These are phyloP conservation scores for Nephotettix cincticeps DNA, from an alignment of 1,140 invertebrate genomes.

Conservation along the genomic window DNA sequence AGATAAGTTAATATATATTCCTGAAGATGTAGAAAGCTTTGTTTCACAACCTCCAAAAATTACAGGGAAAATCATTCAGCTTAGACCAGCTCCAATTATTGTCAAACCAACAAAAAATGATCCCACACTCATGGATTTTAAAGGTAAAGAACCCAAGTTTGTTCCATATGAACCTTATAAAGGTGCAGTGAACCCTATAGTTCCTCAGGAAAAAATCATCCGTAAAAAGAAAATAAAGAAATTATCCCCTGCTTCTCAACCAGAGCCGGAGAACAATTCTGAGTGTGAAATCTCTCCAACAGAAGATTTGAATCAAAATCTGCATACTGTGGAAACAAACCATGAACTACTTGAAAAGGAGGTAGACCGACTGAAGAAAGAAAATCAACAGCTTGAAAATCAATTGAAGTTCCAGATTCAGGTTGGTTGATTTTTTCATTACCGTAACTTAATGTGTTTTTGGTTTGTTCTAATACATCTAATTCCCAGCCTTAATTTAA, in stretches of 20 bases:
- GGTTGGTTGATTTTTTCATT: conserved; percentile 66
- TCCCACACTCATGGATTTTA: conserved; percentile 49
- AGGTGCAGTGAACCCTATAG: conserved; percentile 76
- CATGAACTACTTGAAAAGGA: conserved; percentile 48
- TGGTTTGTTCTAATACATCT: no score
- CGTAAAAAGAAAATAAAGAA: conserved; percentile 40
- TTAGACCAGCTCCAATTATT: conserved; percentile 47
- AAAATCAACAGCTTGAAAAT: conserved; percentile 63
- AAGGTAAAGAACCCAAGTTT: conserved; percentile 77
- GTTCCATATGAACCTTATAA: conserved; percentile 88
- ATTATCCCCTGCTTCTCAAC: not conserved
- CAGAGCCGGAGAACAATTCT: conserved; percentile 41
- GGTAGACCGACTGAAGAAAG: conserved; percentile 58
- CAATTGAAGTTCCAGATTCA: conserved; percentile 71
- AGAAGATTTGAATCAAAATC: not conserved
- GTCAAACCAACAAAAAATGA: conserved; percentile 43
- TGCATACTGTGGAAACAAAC: not conserved
- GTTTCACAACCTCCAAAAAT: conserved; percentile 47
- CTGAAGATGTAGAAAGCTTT: conserved; percentile 49
- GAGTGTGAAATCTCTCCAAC: not conserved
- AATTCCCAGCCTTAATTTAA: no score
- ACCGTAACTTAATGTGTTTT: no score
- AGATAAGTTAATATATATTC: conserved; percentile 51
- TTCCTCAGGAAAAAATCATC: conserved; percentile 51
- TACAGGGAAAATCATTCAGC: conserved; percentile 51